phyloP scores from a whole-genome alignment of 2,888 invertebrate species.

The Thecophora atra region DNA sequence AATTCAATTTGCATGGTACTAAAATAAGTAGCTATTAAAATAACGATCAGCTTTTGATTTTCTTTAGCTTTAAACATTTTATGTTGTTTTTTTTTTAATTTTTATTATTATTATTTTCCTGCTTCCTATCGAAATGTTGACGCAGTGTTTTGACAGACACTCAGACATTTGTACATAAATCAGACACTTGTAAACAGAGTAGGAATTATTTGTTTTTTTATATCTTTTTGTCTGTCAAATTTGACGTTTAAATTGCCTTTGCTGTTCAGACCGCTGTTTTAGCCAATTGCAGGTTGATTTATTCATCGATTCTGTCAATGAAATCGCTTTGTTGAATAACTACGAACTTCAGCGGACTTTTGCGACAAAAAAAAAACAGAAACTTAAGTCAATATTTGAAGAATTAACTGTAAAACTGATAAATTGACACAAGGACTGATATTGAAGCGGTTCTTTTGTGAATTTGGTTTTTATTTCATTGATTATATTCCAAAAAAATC shows the following conservation, averaged over 20 bases:
- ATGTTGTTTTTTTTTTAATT: constrained; percentile 5
- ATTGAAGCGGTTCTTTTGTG: background rate
- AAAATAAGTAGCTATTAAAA: constrained; percentile 14
- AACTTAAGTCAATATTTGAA: background rate
- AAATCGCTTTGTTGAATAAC: background rate
- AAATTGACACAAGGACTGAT: too few species aligned
- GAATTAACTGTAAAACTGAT: too few species aligned
- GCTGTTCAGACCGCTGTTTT: background rate
- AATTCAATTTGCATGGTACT: constrained; percentile 19
- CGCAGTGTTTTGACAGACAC: too few species aligned
- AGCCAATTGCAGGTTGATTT: background rate
- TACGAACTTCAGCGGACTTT: background rate
- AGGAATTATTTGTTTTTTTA: background rate
- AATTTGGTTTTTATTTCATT: background rate
- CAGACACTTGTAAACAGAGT: too few species aligned
- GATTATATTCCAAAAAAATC: background rate
- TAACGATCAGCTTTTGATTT: background rate
- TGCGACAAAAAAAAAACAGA: background rate
- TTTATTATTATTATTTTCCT: background rate
- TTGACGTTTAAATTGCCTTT: constrained; percentile 3
- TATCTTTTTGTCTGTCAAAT: background rate
- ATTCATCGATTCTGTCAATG: constrained; percentile 6
- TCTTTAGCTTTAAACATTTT: too few species aligned
- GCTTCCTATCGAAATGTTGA: background rate
- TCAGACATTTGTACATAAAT: too few species aligned